Evolutionary conservation across 2,113 vertebrate species (phyloP).

Genomic region (Pseudorectes ferrugineus): DNA sequence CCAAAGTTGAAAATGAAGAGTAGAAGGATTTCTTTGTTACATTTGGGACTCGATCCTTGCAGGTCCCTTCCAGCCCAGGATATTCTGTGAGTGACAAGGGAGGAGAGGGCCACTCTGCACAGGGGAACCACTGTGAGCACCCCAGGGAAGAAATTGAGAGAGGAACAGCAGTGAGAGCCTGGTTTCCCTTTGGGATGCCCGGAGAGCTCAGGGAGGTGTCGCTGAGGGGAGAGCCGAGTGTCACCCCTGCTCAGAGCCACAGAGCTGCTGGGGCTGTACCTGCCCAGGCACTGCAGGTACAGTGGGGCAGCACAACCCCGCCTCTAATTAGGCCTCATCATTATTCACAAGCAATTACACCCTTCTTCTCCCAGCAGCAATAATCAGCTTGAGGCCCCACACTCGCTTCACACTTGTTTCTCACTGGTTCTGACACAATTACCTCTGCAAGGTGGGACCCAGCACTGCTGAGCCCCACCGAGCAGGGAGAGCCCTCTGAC

Average conservation of each 20-base stretch:
- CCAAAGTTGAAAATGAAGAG: background rate
- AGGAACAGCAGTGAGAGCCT: fast-evolving
- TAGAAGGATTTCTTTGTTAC: background rate
- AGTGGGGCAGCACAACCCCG: background rate
- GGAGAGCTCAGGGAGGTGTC: background rate
- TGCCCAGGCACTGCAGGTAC: background rate
- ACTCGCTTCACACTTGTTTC: background rate
- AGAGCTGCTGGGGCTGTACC: fast-evolving
- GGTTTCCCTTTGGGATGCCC: background rate
- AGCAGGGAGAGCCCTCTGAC: background rate
- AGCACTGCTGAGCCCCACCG: background rate
- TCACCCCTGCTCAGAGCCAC: fast-evolving
- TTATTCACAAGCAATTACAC: background rate
- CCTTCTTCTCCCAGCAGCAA: background rate
- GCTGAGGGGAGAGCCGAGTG: background rate
- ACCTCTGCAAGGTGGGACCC: background rate
- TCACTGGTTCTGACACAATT: background rate
- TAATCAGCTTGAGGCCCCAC: background rate
- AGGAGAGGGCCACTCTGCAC: background rate
- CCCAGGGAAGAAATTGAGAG: too few species aligned
- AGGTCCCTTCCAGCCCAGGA: background rate
- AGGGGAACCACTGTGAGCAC: background rate
- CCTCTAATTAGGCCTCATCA: background rate
- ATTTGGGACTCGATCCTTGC: too few species aligned
- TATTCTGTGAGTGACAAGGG: too few species aligned